phyloP scores from a whole-genome alignment of 1,140 invertebrate species.

The Fopius arisanus region DNA sequence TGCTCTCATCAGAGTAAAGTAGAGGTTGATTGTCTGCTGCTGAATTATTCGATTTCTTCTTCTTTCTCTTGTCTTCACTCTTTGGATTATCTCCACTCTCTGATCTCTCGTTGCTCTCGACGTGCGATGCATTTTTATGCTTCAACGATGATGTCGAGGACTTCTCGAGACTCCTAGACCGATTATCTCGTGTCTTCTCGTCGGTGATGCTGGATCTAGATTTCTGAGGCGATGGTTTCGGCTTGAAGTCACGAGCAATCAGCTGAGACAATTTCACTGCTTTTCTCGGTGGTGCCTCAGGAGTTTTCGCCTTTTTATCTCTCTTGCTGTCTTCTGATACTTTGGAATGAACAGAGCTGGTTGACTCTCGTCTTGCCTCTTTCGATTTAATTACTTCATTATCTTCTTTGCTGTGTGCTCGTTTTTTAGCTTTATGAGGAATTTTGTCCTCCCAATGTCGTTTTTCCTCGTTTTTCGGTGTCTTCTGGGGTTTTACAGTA shows the following conservation, averaged over 20 bases:
- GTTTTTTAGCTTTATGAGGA: slow-evolving; percentile 1
- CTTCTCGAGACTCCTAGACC: not conserved
- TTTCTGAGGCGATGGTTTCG: not conserved
- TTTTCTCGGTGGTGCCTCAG: not conserved
- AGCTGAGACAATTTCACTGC: slow-evolving; percentile 13
- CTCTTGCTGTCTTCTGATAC: not conserved
- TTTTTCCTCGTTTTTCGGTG: slow-evolving; percentile 18
- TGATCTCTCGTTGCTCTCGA: not conserved
- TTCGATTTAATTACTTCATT: slow-evolving; percentile 8
- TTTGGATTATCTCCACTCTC: not conserved
- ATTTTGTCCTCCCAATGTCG: not conserved
- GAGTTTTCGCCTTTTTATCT: slow-evolving; percentile 13
- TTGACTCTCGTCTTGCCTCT: not conserved
- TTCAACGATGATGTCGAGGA: not conserved
- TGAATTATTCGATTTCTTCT: not conserved
- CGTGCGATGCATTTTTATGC: not conserved
- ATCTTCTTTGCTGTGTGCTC: slow-evolving; percentile 22
- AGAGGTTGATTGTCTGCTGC: not conserved
- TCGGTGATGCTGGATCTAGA: not conserved
- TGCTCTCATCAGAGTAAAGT: slow-evolving; percentile 57
- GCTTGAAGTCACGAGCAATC: not conserved
- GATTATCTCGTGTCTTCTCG: not conserved
- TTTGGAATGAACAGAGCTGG: not conserved
- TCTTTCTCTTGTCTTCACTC: not conserved
- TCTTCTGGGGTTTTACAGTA: not conserved